phyloP scores from a whole-genome alignment of 2,888 invertebrate genomes.

The Doris montereyensis region DNA sequence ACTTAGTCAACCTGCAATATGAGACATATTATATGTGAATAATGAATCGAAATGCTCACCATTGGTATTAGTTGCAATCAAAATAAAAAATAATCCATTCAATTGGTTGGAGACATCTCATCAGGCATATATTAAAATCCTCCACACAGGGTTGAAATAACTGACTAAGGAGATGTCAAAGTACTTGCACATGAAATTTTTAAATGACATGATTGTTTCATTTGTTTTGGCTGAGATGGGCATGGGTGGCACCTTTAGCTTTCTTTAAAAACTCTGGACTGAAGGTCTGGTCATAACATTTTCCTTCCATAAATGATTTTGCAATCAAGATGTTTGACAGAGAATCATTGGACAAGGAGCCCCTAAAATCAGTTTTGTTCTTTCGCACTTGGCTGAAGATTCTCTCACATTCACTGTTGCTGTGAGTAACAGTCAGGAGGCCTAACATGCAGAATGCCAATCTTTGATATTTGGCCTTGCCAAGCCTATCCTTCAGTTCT shows the following conservation, averaged over 20 bases:
- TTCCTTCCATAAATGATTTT: background rate
- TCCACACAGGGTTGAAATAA: background rate
- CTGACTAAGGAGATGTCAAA: background rate
- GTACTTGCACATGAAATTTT: background rate
- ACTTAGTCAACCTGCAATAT: too few species aligned
- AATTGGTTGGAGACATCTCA: too few species aligned
- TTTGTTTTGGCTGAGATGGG: background rate
- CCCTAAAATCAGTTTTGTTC: background rate
- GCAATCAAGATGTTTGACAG: background rate
- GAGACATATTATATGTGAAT: too few species aligned
- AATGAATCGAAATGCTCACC: too few species aligned
- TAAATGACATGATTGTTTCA: background rate
- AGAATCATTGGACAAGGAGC: background rate
- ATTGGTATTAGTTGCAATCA: too few species aligned
- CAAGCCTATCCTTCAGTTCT: background rate
- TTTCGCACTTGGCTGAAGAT: background rate
- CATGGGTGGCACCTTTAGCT: background rate
- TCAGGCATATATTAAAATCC: background rate
- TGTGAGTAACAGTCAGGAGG: background rate
- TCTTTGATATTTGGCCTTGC: background rate
- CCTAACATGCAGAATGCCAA: background rate
- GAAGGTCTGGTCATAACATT: background rate
- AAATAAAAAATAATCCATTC: too few species aligned
- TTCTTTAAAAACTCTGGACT: background rate
- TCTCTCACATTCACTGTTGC: background rate